Base-by-base conservation (phyloP, 2,113 vertebrate genomes). In the Heterochromis multidens region DNA sequence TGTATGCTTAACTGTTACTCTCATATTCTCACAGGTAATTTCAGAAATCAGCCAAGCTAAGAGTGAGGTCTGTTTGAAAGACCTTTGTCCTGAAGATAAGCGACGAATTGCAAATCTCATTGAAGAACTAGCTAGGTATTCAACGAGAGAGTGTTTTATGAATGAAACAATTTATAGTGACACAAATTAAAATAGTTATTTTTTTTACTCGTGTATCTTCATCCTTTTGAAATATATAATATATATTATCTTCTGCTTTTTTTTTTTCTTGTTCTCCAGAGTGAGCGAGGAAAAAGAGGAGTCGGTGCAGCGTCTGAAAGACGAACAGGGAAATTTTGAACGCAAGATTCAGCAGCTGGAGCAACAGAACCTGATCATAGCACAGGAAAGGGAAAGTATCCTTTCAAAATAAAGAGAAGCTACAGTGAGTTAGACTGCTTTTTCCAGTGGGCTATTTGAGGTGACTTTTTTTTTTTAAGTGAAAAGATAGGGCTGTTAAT, bases 11-110 rank as follows among this genome's bases (percentile, higher is more conserved):
- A 80, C 8, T 46, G 4, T 84, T 57, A 7, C 1, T 12, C 25
- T 29, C 65, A 72, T 72, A 63, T 87, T 87, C 82, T 23, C 52
- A 7, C 93, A 99, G 98, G 89, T 91, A 46, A 72, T 95, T 81
- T 94, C 88, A 86, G 95, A 95, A 43, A 88, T 21, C 31, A 87
- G 62, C 87, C 93, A 92, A 87, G 87, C 86, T 72, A 97, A 95
- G 85, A 97, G 95, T 70, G 92, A 93, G 88, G 96, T 96, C 83
- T 97, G 97, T 86, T 89, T 99, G 88, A 99, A 98, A 88, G 98
- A 99, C 95, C 97, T 99, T 91, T 99, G 98, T 95, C 97, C 97
- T 56, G 98, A 99, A 95, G 99, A 99, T 95, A 99, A 99, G 93
- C 97, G 96, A 67, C 96, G 98, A 84, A 99, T 99, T 93, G 98